phyloP scores from a whole-genome alignment of 1,140 invertebrate species.

The Heliconius congener region DNA sequence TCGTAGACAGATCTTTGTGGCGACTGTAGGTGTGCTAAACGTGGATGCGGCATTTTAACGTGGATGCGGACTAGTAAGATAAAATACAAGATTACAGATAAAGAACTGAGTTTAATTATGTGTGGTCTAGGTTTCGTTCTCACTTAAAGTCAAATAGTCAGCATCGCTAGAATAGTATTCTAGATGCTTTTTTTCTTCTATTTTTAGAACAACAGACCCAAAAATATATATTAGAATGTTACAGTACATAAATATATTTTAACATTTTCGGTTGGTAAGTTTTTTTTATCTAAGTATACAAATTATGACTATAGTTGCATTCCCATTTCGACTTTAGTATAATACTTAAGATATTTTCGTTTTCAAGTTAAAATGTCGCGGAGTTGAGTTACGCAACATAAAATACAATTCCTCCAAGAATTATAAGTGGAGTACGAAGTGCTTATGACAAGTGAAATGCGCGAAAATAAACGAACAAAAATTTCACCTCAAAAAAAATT shows the following conservation, averaged over 20 bases:
- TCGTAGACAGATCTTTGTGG: conserved; percentile 12
- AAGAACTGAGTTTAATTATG: background rate
- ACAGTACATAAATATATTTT: too few species aligned
- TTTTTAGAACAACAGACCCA: too few species aligned
- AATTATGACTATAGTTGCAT: too few species aligned
- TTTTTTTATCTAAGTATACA: too few species aligned
- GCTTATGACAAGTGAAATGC: background rate
- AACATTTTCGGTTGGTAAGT: too few species aligned
- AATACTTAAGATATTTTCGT: too few species aligned
- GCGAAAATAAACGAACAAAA: background rate
- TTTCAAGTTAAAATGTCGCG: too few species aligned
- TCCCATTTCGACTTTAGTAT: too few species aligned
- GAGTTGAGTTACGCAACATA: background rate
- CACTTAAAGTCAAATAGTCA: background rate
- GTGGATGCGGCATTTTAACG: background rate
- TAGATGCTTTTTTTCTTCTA: too few species aligned
- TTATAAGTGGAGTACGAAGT: too few species aligned
- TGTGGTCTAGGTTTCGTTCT: background rate
- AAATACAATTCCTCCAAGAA: background rate
- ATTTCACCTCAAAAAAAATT: background rate
- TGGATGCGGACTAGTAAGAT: background rate
- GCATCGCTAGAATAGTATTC: too few species aligned
- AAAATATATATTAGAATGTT: too few species aligned
- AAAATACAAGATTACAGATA: background rate
- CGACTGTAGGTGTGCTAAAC: background rate